These are phyloP conservation scores for Orchesellides sinensis DNA, from an alignment of 2,888 invertebrate species.

Conservation along the genomic window DNA sequence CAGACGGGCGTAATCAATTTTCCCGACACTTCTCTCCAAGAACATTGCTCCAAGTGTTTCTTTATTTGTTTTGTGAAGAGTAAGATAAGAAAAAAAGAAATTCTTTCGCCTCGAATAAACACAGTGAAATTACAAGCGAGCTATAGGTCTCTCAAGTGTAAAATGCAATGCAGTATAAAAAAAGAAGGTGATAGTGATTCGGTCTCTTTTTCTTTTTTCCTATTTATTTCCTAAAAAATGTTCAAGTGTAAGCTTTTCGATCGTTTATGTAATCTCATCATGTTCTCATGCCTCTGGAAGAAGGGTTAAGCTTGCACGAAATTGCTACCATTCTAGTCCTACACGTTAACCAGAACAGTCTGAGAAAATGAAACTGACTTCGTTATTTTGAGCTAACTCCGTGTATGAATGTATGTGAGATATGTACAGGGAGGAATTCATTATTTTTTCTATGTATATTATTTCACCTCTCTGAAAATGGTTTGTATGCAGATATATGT, in stretches of 20 bases:
- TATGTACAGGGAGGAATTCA: no score
- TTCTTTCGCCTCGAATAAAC: slow-evolving; percentile 32
- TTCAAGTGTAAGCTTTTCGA: slow-evolving; percentile 27
- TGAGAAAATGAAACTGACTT: no score
- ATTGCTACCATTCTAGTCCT: slow-evolving; percentile 21
- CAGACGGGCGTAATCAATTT: slow-evolving; percentile 58
- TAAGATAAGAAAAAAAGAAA: slow-evolving; percentile 15
- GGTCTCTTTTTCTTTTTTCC: slow-evolving; percentile 13
- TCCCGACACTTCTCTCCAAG: slow-evolving; percentile 37
- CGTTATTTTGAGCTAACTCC: no score
- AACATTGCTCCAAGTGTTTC: background rate
- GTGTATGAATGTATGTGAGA: no score
- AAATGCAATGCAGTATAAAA: slow-evolving; percentile 3
- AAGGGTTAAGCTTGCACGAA: slow-evolving; percentile 50
- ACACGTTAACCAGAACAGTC: background rate
- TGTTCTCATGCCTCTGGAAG: slow-evolving; percentile 34
- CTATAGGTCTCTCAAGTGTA: slow-evolving; percentile 40
- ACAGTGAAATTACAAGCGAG: slow-evolving; percentile 13
- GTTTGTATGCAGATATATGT: no score
- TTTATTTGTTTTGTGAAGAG: background rate
- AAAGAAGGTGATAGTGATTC: slow-evolving; percentile 37
- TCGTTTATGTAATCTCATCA: slow-evolving; percentile 56
- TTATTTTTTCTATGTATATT: no score
- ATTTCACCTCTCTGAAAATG: no score
- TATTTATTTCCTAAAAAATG: slow-evolving; percentile 1